Evolutionary conservation across 2,113 vertebrate species (phyloP).

Genomic region (Pithys albifrons): DNA sequence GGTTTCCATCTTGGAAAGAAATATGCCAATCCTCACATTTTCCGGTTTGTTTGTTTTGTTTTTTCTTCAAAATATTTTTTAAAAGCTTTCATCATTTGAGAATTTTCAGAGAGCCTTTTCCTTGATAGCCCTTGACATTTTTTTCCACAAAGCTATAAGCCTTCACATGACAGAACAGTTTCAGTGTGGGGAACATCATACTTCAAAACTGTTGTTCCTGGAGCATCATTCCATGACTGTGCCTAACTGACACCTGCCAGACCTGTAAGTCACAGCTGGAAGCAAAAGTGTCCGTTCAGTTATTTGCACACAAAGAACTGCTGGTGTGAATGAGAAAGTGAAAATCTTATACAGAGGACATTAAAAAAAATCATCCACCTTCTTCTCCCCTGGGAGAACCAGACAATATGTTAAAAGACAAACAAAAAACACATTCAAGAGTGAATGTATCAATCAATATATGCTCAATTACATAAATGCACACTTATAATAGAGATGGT

Average conservation of each 20-base stretch:
- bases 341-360: not conserved
- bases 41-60: not conserved
- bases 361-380: not conserved
- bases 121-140: not conserved
- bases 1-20: not conserved
- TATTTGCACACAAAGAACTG: not conserved
- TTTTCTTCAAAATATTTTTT: not conserved
- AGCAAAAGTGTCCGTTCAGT: not conserved
- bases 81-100: not conserved
- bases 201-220: conserved; percentile 9
- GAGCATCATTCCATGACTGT: not conserved
- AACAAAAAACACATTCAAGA: not conserved
- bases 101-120: not conserved
- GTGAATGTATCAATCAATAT: not conserved
- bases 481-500: not conserved
- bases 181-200: not conserved
- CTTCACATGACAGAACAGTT: not conserved
- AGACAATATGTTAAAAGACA: not conserved
- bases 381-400: not conserved
- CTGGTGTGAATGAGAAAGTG: not conserved
- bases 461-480: not conserved
- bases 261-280: not conserved
- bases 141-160: conserved; percentile 2
- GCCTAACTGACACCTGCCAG: not conserved
- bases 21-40: not conserved